phyloP scores from a whole-genome alignment of 2,797 vertebrate species.

The Chiloscyllium punctatum region DNA sequence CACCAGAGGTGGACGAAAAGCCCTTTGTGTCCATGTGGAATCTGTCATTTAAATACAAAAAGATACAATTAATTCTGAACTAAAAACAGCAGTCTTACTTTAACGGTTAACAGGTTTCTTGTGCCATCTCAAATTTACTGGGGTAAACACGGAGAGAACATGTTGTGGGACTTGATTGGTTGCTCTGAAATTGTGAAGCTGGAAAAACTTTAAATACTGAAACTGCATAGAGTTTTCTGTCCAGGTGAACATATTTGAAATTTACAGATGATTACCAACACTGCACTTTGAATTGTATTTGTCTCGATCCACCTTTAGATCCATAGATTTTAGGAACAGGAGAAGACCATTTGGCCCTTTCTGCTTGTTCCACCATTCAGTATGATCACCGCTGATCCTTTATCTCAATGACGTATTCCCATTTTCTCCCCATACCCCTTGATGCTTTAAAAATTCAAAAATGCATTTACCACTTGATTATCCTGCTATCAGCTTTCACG shows the following conservation, averaged over 20 bases:
- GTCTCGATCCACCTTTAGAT: neutral
- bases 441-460: too few species aligned
- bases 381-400: too few species aligned
- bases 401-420: too few species aligned
- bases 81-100: neutral
- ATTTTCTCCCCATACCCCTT: too few species aligned
- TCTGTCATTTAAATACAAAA: neutral
- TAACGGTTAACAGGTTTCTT: neutral
- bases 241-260: neutral
- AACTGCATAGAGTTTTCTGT: neutral
- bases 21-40: neutral
- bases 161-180: neutral
- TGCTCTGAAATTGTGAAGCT: neutral
- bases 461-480: too few species aligned
- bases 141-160: neutral
- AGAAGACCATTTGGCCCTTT: too few species aligned
- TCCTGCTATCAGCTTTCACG: neutral
- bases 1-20: neutral
- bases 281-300: neutral
- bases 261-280: neutral
- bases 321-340: too few species aligned
- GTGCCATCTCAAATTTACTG: neutral
- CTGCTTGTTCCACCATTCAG: too few species aligned
- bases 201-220: neutral
- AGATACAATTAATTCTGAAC: neutral